Conservation (phyloP, 2,888 invertebrate species). For the Coronaproctus castanopsis region DNA sequence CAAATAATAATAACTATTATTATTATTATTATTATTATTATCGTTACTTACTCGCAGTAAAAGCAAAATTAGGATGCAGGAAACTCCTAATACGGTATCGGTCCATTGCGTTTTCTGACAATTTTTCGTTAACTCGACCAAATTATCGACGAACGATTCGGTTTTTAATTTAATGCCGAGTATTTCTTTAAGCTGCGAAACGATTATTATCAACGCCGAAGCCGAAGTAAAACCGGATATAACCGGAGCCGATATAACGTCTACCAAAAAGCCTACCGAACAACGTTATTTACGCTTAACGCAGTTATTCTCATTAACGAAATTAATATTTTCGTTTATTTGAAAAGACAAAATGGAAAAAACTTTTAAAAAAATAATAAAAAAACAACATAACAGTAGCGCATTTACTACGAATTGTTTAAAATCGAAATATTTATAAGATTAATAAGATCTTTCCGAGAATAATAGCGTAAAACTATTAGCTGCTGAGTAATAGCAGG, state of each 20-base stretch:
- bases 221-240: constrained; percentile 70
- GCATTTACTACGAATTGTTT: too few relatives aligned
- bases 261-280: constrained; percentile 52
- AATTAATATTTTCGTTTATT: neutral
- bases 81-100: constrained; percentile 44
- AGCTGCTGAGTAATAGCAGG: too few relatives aligned
- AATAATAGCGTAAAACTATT: too few relatives aligned
- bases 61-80: constrained; percentile 43
- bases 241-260: constrained; percentile 63
- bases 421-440: too few relatives aligned
- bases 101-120: constrained; percentile 32
- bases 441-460: too few relatives aligned
- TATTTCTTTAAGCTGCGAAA: constrained; percentile 51
- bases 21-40: too few relatives aligned
- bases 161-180: constrained; percentile 45
- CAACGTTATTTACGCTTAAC: too few relatives aligned
- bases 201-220: constrained; percentile 55
- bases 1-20: too few relatives aligned
- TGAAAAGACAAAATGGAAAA: neutral
- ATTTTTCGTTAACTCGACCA: constrained; percentile 31
- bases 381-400: too few relatives aligned
- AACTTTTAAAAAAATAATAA: neutral
- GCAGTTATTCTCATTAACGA: too few relatives aligned
- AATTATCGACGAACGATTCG: constrained; percentile 42
- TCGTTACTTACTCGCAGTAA: constrained; percentile 42